phyloP scores from a whole-genome alignment of 2,888 invertebrate genomes.

The Xanthorhoe designata region DNA sequence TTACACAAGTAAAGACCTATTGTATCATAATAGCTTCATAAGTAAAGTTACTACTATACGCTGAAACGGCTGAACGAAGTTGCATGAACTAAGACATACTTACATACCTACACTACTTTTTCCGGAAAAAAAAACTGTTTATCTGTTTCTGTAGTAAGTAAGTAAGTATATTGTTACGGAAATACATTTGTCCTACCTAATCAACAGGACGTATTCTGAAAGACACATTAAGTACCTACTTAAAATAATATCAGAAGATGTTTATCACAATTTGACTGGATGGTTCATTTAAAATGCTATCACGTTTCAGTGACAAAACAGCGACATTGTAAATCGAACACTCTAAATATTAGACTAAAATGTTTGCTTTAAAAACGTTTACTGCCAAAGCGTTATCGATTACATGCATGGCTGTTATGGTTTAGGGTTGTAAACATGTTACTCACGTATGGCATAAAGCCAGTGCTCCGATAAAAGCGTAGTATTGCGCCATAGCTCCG shows the following conservation, averaged over 20 bases:
- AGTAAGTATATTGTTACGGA: too few species aligned
- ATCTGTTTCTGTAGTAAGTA: too few species aligned
- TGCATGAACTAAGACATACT: too few species aligned
- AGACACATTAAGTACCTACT: not conserved
- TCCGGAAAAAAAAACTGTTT: too few species aligned
- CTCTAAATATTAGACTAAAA: not conserved
- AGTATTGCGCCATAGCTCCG: constrained; percentile 59
- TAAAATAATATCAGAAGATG: not conserved
- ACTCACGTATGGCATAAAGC: constrained; percentile 75
- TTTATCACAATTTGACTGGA: not conserved
- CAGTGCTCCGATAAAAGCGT: constrained; percentile 63
- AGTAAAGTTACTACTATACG: too few species aligned
- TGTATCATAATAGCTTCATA: too few species aligned
- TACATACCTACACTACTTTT: too few species aligned
- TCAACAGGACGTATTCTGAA: too few species aligned
- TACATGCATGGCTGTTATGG: constrained; percentile 35
- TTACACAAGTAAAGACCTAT: too few species aligned
- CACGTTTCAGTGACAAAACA: not conserved
- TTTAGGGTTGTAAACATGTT: constrained; percentile 49
- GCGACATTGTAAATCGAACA: not conserved
- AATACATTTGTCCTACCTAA: too few species aligned
- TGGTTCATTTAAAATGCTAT: not conserved
- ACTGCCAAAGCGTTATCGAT: not conserved
- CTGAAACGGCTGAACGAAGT: too few species aligned
- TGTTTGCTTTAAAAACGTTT: not conserved